Evolutionary conservation across 2,113 vertebrate genomes (phyloP), one percentile per base, ranked within the genome.

Genomic region (Emydocephalus ijimae): DNA sequence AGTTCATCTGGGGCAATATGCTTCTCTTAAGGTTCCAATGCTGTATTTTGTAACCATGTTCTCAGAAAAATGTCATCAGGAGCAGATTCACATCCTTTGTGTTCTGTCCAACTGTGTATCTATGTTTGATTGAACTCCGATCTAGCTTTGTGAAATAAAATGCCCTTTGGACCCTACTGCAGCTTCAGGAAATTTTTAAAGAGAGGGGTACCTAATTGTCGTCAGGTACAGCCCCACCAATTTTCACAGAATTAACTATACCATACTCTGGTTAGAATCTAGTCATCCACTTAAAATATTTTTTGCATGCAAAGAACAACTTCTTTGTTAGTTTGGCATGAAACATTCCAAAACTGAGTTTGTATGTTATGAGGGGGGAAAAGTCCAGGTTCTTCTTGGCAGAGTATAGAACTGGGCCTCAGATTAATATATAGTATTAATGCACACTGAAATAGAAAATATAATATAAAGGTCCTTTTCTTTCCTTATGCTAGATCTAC

Each of bases 71-170:
- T 93, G 8, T 0, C 86, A 94, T 55, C 90, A 2, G 0, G 0
- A 81, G 59, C 91, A 34, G 93, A 54, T 93, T 64, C 0, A 5
- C 90, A 1, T 21, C 1, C 54, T 96, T 85, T 87, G 89, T 59
- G 89, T 93, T 93, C 92, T 94, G 59, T 93, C 45, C 57, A 90
- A 95, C 92, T 90, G 92, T 91, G 93, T 81, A 87, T 54, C 1
- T 0, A 26, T 92, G 2, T 89, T 93, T 94, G 20, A 91, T 48
- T 95, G 95, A 94, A 96, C 96, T 97, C 97, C 94, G 95, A 90
- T 94, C 96, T 9, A 64, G 74, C 91, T 94, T 0, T 86, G 29
- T 50, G 29, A 39, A 88, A 88, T 39, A 61, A 1, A 1, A 1
- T 91, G 94, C 94, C 95, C 95, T 96, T 95, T 95, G 95, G 94